Conservation (phyloP, 2,888 invertebrate species). For the Thysanoteuthis rhombus region DNA sequence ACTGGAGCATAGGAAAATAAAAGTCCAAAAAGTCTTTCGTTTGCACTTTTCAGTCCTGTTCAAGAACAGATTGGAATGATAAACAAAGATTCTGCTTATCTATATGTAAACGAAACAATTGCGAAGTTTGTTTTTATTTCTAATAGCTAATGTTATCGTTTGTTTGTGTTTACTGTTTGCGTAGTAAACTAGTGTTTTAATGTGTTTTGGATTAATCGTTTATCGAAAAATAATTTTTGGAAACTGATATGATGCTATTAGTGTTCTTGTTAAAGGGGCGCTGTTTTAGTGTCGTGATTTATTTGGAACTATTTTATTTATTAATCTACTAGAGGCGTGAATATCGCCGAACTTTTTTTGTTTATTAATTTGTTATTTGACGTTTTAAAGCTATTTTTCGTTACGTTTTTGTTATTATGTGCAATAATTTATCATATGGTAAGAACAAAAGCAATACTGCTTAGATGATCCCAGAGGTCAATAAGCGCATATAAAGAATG, state of each 20-base stretch:
- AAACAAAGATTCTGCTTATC: not conserved
- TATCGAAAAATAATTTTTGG: not conserved
- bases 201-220: not conserved
- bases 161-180: not conserved
- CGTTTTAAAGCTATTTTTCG: not conserved
- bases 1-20: not conserved
- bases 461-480: not conserved
- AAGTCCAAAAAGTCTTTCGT: not conserved
- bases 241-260: not conserved
- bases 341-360: not conserved
- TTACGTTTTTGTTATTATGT: not conserved
- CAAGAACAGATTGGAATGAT: not conserved
- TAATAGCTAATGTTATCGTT: not conserved
- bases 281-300: not conserved
- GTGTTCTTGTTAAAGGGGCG: not conserved
- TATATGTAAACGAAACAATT: not conserved
- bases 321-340: not conserved
- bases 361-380: not conserved
- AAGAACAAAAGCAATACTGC: not conserved
- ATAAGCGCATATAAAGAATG: not conserved
- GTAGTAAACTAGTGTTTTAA: not conserved
- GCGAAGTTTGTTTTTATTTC: not conserved
- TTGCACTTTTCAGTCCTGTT: not conserved
- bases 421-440: not conserved
- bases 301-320: not conserved